Conservation (phyloP, 2,113 vertebrate species). For the Ictalurus punctatus region DNA sequence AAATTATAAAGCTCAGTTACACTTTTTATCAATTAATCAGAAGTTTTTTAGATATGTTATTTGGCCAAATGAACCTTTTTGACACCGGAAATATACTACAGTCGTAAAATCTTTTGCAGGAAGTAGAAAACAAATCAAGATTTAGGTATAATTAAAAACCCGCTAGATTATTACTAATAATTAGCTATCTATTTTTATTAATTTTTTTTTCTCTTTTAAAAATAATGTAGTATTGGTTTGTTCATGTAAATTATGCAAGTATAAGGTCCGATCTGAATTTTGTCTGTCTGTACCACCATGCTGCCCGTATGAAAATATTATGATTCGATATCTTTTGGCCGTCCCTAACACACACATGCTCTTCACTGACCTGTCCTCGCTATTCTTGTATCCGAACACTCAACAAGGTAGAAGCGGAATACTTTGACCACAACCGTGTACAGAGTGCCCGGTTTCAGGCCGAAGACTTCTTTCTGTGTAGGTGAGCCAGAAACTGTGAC, state of each 20-base stretch:
- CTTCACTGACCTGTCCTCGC: conserved; percentile 64
- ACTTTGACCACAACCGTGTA: conserved; percentile 72
- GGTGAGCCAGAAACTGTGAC: not conserved
- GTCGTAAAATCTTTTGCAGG: not conserved
- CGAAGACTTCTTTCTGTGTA: conserved; percentile 54
- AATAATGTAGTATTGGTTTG: not conserved
- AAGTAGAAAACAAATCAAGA: not conserved
- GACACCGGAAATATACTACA: not conserved
- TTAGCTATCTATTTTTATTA: not conserved
- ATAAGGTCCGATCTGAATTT: not conserved
- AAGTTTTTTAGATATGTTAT: not conserved
- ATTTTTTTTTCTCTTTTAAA: not conserved
- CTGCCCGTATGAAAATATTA: not conserved
- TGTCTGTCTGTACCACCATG: not conserved
- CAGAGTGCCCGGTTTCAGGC: conserved; percentile 63
- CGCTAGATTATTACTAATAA: not conserved
- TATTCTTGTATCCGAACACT: conserved; percentile 46
- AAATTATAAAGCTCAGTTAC: conserved; percentile 24
- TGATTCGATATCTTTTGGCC: not conserved
- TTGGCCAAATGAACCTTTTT: not conserved
- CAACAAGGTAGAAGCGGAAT: conserved; percentile 57
- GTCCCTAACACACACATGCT: not conserved
- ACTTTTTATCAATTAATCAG: not conserved
- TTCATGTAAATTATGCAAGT: not conserved
- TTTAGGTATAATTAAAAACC: not conserved